Evolutionary conservation across 2,113 vertebrate species (phyloP).

Genomic region (Trematocara nigrifrons): DNA sequence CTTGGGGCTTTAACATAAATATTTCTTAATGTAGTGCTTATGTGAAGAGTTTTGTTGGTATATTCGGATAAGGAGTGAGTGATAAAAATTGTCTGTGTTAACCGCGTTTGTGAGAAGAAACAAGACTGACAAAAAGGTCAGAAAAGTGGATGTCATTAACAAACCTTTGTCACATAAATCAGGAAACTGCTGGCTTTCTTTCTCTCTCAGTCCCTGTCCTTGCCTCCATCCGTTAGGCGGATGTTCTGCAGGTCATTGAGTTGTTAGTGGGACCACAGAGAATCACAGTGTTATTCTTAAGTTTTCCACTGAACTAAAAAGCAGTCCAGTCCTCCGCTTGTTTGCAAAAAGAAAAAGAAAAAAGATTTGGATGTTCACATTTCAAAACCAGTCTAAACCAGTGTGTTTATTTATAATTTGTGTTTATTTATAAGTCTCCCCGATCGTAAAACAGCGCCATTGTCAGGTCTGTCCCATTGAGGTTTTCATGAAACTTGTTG

Average conservation of each 20-base stretch:
- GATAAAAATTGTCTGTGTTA: not conserved
- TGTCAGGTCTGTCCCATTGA: not conserved
- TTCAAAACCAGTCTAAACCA: not conserved
- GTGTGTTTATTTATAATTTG: not conserved
- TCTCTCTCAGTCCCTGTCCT: not conserved
- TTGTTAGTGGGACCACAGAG: conserved; percentile 22
- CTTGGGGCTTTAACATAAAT: not conserved
- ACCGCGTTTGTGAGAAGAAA: not conserved
- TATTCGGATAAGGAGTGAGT: not conserved
- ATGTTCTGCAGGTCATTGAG: conserved; percentile 1
- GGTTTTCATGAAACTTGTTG: not conserved
- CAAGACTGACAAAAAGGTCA: not conserved
- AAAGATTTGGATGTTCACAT: not conserved
- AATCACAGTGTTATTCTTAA: conserved; percentile 29
- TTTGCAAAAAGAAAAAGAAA: not conserved
- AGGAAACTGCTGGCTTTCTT: not conserved
- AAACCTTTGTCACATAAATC: conserved; percentile 10
- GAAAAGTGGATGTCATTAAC: conserved; percentile 24
- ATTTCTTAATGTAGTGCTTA: not conserved
- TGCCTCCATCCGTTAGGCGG: not conserved
- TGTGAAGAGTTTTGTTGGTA: not conserved
- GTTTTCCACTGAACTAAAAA: conserved; percentile 15
- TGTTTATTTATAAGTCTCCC: not conserved
- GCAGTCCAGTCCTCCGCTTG: not conserved
- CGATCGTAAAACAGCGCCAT: not conserved